A percentile compares a stretch with the other conserved stretches of the same genome.
Conservation (phyloP, 2,797 vertebrate species). For the Aselliscus stoliczkanus region DNA sequence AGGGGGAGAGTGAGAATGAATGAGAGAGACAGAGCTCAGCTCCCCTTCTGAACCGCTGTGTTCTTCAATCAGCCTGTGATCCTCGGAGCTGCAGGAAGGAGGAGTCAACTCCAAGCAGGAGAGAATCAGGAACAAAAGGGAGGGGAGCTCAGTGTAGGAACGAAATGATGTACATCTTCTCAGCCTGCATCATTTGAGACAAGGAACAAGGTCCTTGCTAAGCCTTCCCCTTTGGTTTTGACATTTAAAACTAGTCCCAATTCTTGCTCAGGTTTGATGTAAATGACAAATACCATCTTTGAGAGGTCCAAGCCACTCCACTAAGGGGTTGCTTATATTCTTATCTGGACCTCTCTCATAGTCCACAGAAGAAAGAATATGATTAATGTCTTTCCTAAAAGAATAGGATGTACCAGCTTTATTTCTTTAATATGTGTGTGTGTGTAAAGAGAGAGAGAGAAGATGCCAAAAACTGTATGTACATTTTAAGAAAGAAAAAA, state of each 20-base stretch:
- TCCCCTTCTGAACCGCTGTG: conserved; percentile 18
- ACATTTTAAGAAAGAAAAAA: no score
- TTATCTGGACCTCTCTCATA: neutral
- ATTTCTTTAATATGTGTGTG: neutral
- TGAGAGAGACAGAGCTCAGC: neutral
- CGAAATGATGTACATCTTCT: conserved; percentile 34
- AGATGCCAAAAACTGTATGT: no score
- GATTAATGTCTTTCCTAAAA: neutral
- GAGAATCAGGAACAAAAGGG: conserved; percentile 45
- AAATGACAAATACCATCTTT: conserved; percentile 20
- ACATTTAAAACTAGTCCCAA: conserved; percentile 50
- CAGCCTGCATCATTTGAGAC: conserved; percentile 37
- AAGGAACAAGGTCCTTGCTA: conserved; percentile 35
- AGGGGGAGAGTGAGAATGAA: neutral
- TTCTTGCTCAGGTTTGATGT: conserved; percentile 43
- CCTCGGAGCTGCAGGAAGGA: conserved; percentile 81
- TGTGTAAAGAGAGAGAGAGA: no score
- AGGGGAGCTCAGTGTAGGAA: conserved; percentile 25
- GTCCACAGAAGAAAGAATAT: neutral
- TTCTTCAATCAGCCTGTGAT: conserved; percentile 70
- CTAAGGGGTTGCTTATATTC: neutral
- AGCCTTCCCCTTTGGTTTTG: conserved; percentile 68
- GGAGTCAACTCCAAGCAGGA: conserved; percentile 77
- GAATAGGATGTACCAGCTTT: neutral
- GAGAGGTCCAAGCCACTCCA: conserved; percentile 2